Evolutionary conservation across 2,113 vertebrate genomes (phyloP), one percentile per base, ranked within the genome.

Genomic region (Nicator chloris): DNA sequence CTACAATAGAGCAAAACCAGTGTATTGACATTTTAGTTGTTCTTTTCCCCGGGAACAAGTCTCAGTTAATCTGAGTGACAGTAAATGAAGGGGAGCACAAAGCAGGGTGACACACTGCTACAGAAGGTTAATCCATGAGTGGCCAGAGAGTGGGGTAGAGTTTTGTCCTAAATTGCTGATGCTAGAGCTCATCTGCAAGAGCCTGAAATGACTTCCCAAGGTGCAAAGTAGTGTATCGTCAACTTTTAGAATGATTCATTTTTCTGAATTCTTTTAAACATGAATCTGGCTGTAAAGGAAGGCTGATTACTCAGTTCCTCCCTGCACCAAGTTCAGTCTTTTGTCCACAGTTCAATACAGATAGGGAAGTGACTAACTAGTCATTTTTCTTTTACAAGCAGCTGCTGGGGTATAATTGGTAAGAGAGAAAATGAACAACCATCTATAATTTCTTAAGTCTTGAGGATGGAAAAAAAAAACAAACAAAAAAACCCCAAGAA

Each of bases 281-380:
- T 64, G 82, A 94, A 94, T 94, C 24, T 92, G 51, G 2, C 28
- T 94, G 56, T 73, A 95, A 96, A 95, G 82, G 53, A 92, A 88
- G 57, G 51, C 61, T 96, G 94, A 97, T 97, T 96, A 97, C 92
- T 88, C 90, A 96, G 90, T 93, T 96, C 94, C 93, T 96, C 76
- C 60, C 80, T 88, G 44, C 68, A 97, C 68, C 80, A 88, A 94
- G 90, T 93, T 96, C 80, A 86, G 80, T 90, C 71, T 92, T 95
- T 94, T 90, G 86, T 90, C 86, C 90, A 78, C 72, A 93, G 88
- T 96, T 94, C 86, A 94, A 71, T 86, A 71, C 56, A 82, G 76
- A 86, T 27, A 88, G 60, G 79, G 69, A 96, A 96, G 90, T 95
- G 95, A 96, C 92, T 95, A 94, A 91, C 68, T 90, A 88, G 88